Evolutionary conservation across 1,140 invertebrate species (phyloP).

Genomic region (Ips typographus): DNA sequence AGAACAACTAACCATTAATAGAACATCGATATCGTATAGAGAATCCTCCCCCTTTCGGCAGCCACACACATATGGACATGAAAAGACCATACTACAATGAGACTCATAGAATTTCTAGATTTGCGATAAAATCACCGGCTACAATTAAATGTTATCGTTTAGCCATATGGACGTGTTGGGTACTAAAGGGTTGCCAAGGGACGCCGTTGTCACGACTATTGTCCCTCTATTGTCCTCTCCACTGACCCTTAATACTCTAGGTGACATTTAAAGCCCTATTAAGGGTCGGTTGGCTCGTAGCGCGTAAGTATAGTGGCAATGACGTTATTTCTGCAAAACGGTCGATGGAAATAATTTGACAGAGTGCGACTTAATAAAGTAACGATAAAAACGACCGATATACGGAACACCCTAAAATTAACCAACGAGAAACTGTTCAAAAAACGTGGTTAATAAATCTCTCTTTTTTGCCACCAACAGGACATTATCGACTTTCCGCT

Average conservation of each 20-base stretch:
- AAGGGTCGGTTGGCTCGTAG: slow-evolving; percentile 13
- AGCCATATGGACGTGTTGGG: slow-evolving; percentile 29
- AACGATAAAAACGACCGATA: slow-evolving; percentile 9
- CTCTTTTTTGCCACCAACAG: slow-evolving; percentile 21
- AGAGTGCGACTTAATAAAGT: background rate
- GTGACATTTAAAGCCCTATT: slow-evolving; percentile 34
- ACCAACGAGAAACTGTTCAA: slow-evolving; percentile 4
- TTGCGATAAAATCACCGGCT: slow-evolving; percentile 30
- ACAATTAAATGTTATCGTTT: slow-evolving; percentile 39
- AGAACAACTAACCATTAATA: too few relatives aligned
- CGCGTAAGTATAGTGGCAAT: background rate
- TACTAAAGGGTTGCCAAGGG: slow-evolving; percentile 31
- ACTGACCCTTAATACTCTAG: slow-evolving; percentile 29
- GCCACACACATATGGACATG: slow-evolving; percentile 23
- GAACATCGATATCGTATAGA: background rate
- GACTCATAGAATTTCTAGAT: slow-evolving; percentile 32
- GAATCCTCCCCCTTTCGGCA: slow-evolving; percentile 8
- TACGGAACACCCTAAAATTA: slow-evolving; percentile 11
- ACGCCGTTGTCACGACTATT: slow-evolving; percentile 26
- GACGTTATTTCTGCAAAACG: background rate
- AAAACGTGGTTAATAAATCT: slow-evolving; percentile 20
- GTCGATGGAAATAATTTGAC: background rate
- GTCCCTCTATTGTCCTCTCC: slow-evolving; percentile 30
- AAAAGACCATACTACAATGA: slow-evolving; percentile 20
- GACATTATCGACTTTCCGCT: slow-evolving; percentile 7